phyloP scores from a whole-genome alignment of 2,888 invertebrate species.

The Synergus laeviventris region DNA sequence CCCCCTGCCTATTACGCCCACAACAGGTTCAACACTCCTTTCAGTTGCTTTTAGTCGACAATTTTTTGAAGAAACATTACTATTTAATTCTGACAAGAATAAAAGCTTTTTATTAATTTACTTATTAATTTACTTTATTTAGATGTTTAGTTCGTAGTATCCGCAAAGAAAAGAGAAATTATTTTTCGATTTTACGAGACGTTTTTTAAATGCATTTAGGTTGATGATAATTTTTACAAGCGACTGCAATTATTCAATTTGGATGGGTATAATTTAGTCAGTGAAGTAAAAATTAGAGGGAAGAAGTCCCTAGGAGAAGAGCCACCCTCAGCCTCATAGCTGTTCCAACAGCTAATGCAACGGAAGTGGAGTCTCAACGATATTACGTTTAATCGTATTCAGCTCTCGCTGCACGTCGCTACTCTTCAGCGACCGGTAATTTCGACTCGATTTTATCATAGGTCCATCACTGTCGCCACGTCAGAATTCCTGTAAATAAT shows the following conservation, averaged over 20 bases:
- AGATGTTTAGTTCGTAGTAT: too few relatives aligned
- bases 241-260: conserved; percentile 39
- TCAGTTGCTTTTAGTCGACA: not conserved
- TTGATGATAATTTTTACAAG: not conserved
- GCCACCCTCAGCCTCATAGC: conserved; percentile 14
- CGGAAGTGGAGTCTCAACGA: conserved; percentile 68
- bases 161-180: not conserved
- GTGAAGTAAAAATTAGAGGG: conserved; percentile 25
- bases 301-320: conserved; percentile 6
- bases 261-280: conserved; percentile 45
- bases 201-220: not conserved
- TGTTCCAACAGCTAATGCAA: conserved; percentile 57
- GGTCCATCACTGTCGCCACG: conserved; percentile 1
- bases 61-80: too few relatives aligned
- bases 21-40: conserved; percentile 41
- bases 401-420: conserved; percentile 50
- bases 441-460: conserved; percentile 51
- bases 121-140: too few relatives aligned
- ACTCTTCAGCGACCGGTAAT: conserved; percentile 49
- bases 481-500: not conserved
- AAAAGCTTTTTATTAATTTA: too few relatives aligned
- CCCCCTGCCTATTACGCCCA: conserved; percentile 10
- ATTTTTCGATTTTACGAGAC: not conserved
- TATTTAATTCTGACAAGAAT: too few relatives aligned
- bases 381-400: conserved; percentile 67